Base-by-base conservation (phyloP, 2,888 invertebrate genomes). In the Sarcophaga rosellei region DNA sequence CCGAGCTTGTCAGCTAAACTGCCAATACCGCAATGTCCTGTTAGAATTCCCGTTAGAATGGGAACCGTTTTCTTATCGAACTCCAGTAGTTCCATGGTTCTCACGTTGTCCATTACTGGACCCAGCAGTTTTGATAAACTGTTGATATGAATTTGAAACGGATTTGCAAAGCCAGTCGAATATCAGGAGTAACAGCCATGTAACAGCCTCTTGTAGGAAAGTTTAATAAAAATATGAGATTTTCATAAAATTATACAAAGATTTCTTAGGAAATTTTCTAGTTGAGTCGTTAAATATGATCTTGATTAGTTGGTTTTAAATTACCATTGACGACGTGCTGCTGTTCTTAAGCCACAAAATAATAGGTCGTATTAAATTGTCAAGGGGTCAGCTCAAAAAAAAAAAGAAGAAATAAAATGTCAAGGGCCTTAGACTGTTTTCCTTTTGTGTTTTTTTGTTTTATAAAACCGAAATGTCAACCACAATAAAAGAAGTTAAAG, bases 341-440 rank as follows among this genome's bases (percentile, higher is more conserved):
- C 53, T 53, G 15, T 15, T 8, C 35, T 70, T 65, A 57, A 45
- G 15, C 10, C 20, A 57, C n/a, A 63, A n/a, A n/a, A n/a, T 17
- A 68, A 63, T 21, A 63, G 57, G 44, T 47, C 20, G 45, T 59
- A 59, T 66, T 47, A 72, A 65, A 65, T 66, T 74, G 68, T 72
- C 57, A 76, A 76, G 59, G 25, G 72, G 65, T 82, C 82, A 77
- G 35, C 65, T 66, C 0, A 17, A 12, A 17, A 53, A 53, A 53
- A 53, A 53, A 53, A 72, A 12, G 4, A 12, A 53, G 17, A 53
- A 53, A 53, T 15, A 53, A 53, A 15, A 53, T 53, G 53, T 53
- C 53, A 53, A 53, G 53, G 17, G 17, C 17, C 53, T 53, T 17
- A 53, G 17, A 53, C 53, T 17, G 1, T 53, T 53, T 15, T 53